Base-by-base conservation (phyloP, 2,888 invertebrate species). In the Pammene fasciana region DNA sequence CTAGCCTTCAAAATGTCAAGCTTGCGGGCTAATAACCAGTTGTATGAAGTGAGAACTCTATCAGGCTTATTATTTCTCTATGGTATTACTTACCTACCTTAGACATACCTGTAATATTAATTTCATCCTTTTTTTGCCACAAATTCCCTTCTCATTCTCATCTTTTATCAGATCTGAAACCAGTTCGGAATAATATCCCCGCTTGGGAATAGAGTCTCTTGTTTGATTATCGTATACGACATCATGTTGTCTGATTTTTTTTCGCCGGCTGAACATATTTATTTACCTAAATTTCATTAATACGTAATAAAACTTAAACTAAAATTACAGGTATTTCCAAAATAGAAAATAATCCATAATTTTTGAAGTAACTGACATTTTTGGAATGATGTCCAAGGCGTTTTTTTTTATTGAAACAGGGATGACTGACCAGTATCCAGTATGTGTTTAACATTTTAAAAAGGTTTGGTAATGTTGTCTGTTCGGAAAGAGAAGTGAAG, bases 181-280 rank as follows among this genome's bases (percentile, higher is more conserved):
- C 43, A 94, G 77, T 78, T 95, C 95, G 0, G 94, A 94, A 74
- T 95, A 95, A 80, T 95, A 95, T 14, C 94, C 95, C 38, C 94
- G 81, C 75, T 90, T 91, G 0, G 87, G 90, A 2, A 89, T 85
- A 0, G 76, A 68, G 71, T 89, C 87, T 64, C 89, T 79, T 0
- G 84, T 78, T 0, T 72, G 79, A 66, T 90, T 91, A 65, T 90
- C 86, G 68, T 86, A 92, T 5, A 91, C 81, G n/a, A 89, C 77
- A 79, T 92, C 91, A 55, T 87, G 86, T 18, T 87, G 83, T 66
- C 84, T 81, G 55, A 91, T 79, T 72, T 86, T 88, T 73, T 91
- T 92, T 75, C 82, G 86, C 75, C 86, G 89, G 75, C 85, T 85
- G 70, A 84, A 87, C 90, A 91, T 90, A 64, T 43, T 81, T 62